These are phyloP conservation scores for Otus sunia DNA, from an alignment of 2,113 vertebrate species.

Conservation along the genomic window DNA sequence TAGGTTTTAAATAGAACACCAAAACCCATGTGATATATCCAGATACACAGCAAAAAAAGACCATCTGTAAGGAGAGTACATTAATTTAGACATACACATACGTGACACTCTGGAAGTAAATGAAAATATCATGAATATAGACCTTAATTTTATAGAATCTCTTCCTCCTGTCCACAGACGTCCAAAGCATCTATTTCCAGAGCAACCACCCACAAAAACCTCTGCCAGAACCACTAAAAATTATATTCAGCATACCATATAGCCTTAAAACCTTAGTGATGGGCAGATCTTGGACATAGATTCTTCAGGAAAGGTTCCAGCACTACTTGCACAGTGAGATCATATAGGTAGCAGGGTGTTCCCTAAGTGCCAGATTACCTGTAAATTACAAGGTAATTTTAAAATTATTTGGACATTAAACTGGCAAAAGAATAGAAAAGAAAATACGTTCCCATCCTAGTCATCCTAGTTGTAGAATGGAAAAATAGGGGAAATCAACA, in stretches of 20 bases:
- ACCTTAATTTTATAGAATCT: neutral
- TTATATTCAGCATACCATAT: neutral
- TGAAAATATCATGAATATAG: neutral
- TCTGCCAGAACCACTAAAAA: neutral
- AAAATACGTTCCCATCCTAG: neutral
- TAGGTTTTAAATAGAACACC: neutral
- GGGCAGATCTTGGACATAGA: neutral
- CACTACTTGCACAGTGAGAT: neutral
- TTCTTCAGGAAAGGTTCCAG: neutral
- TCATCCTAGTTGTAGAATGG: neutral
- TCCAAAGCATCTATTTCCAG: neutral
- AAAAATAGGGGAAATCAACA: neutral
- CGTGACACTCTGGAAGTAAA: neutral
- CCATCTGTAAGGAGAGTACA: neutral
- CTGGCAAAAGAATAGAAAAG: neutral
- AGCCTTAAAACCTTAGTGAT: neutral
- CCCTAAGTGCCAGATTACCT: neutral
- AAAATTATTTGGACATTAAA: neutral
- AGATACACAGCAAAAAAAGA: neutral
- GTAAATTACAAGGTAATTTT: neutral
- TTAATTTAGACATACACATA: neutral
- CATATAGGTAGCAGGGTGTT: neutral
- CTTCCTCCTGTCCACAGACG: neutral
- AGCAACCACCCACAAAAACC: neutral
- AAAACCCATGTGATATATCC: accelerated